phyloP scores from a whole-genome alignment of 2,888 invertebrate species.

The Thumatha senex region DNA sequence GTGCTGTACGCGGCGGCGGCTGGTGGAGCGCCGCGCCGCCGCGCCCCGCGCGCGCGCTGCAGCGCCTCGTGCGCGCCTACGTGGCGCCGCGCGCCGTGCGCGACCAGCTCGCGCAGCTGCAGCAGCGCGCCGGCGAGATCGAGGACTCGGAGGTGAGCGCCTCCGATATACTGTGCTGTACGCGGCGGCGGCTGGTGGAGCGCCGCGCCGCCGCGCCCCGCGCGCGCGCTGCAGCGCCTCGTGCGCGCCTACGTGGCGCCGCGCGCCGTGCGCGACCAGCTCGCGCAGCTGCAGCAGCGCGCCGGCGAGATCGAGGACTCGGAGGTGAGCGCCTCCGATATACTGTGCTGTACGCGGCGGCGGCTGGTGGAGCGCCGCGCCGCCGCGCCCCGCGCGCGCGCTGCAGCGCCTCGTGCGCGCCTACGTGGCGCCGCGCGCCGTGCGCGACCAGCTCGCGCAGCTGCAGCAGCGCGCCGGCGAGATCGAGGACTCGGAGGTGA shows the following conservation, averaged over 20 bases:
- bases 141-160: not conserved
- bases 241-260: no score
- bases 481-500: not conserved
- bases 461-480: not conserved
- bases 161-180: no score
- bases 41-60: not conserved
- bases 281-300: no score
- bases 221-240: no score
- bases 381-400: no score
- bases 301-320: no score
- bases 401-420: slow-evolving; percentile 13
- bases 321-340: no score
- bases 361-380: slow-evolving; percentile 62
- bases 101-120: not conserved
- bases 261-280: no score
- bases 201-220: no score
- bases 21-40: slow-evolving; percentile 47
- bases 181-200: slow-evolving; percentile 86
- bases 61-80: not conserved
- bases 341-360: no score
- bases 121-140: not conserved
- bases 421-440: slow-evolving; percentile 84
- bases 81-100: not conserved
- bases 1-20: no score
- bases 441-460: not conserved